Percentiles rank a stretch among this genome's conserved stretches.
Conservation (phyloP, 2,113 vertebrate species). For the Equus przewalskii region DNA sequence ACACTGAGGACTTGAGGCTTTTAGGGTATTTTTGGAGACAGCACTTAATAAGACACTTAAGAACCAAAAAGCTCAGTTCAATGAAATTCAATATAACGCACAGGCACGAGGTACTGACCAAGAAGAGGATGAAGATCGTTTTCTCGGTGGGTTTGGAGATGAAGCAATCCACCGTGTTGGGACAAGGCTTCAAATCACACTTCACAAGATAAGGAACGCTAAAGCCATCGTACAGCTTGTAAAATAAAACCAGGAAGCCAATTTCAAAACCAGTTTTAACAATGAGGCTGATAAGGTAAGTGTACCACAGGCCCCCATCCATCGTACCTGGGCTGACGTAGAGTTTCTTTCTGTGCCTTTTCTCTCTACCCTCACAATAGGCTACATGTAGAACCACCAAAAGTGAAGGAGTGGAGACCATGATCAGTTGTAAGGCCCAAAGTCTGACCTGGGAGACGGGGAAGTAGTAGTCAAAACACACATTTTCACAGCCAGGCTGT, state of each 20-base stretch:
- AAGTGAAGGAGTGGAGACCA: conserved; percentile 94
- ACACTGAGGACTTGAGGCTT: conserved; percentile 44
- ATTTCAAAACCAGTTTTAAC: conserved; percentile 92
- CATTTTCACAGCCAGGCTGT: conserved; percentile 94
- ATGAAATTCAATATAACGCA: conserved; percentile 90
- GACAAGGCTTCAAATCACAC: conserved; percentile 91
- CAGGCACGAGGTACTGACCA: conserved; percentile 90
- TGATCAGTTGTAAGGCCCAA: conserved; percentile 95
- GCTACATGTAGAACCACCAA: conserved; percentile 93
- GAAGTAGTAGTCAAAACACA: conserved; percentile 95
- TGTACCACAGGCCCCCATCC: conserved; percentile 92
- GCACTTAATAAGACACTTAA: conserved; percentile 88
- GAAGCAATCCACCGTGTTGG: conserved; percentile 92
- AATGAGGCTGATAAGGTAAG: conserved; percentile 91
- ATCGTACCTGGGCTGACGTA: conserved; percentile 88
- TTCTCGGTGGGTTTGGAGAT: conserved; percentile 93
- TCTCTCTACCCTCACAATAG: conserved; percentile 91
- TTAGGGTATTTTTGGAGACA: conserved; percentile 83
- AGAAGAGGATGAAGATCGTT: conserved; percentile 92
- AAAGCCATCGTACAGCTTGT: conserved; percentile 93
- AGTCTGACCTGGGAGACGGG: conserved; percentile 94
- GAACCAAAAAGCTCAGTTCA: conserved; percentile 92
- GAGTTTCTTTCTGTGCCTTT: conserved; percentile 86
- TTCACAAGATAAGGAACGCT: conserved; percentile 88
- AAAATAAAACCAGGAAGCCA: conserved; percentile 91